A percentile compares a stretch with the other conserved stretches of the same genome.
phyloP scores from a whole-genome alignment of 1,140 invertebrate species.

The Pantala flavescens region DNA sequence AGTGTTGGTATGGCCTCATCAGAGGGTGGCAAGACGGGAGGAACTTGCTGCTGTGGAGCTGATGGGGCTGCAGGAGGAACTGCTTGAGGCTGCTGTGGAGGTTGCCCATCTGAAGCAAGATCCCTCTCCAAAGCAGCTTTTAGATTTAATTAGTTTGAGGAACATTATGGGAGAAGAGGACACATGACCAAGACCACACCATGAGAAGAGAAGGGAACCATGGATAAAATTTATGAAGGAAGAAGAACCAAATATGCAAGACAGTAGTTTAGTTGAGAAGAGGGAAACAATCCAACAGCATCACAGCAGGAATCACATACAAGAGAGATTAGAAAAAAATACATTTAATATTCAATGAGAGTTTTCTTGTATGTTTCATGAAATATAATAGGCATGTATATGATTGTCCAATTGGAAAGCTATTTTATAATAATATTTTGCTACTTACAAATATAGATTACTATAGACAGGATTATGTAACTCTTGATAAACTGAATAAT shows the following conservation, averaged over 20 bases:
- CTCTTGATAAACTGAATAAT: too few relatives aligned
- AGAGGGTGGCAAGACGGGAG: slow-evolving; percentile 31
- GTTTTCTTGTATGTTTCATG: too few relatives aligned
- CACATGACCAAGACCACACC: too few relatives aligned
- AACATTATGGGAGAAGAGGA: too few relatives aligned
- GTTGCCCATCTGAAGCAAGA: slow-evolving; percentile 15
- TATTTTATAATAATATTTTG: too few relatives aligned
- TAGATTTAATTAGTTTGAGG: background rate
- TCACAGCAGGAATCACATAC: background rate
- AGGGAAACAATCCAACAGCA: background rate
- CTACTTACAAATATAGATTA: too few relatives aligned
- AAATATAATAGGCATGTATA: too few relatives aligned
- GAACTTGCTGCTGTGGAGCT: background rate
- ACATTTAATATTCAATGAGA: too few relatives aligned
- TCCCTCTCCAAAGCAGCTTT: slow-evolving; percentile 16
- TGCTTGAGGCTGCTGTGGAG: slow-evolving; percentile 13
- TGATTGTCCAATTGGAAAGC: too few relatives aligned
- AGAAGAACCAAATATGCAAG: background rate
- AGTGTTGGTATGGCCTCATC: slow-evolving; percentile 64
- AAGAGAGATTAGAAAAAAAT: background rate
- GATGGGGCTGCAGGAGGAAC: background rate
- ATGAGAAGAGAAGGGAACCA: too few relatives aligned
- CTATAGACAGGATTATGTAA: too few relatives aligned
- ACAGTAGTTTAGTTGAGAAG: background rate
- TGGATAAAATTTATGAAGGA: background rate